Percentiles rank a stretch among this genome's conserved stretches.
phyloP scores from a whole-genome alignment of 2,113 vertebrate species.

The Oceanites oceanicus region DNA sequence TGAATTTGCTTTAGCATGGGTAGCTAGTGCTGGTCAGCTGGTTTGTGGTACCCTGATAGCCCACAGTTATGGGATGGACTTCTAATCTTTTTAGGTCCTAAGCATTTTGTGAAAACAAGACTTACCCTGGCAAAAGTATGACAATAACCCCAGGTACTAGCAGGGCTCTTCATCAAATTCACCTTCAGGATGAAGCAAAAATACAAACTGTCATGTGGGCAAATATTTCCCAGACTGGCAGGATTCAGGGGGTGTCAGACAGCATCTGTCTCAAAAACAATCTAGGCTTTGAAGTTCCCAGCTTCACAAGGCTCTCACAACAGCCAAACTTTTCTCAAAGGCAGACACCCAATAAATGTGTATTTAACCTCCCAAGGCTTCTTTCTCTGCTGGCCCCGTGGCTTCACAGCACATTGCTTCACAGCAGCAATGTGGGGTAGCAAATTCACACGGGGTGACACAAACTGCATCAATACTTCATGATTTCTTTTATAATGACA shows the following conservation, averaged over 20 bases:
- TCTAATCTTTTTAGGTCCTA: not conserved
- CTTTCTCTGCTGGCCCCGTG: not conserved
- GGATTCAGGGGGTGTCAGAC: constrained; percentile 2
- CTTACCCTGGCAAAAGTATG: not conserved
- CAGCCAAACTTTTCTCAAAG: constrained; percentile 15
- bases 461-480: constrained; percentile 33
- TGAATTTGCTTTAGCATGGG: not conserved
- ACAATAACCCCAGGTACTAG: not conserved
- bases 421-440: not conserved
- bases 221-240: constrained; percentile 4
- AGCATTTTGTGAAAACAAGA: not conserved
- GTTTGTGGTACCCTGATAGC: not conserved
- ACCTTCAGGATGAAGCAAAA: not conserved
- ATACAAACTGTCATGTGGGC: not conserved
- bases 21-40: not conserved
- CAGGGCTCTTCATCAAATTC: not conserved
- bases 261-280: constrained; percentile 24
- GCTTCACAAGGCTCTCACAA: not conserved
- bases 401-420: too few relatives aligned
- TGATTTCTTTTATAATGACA: constrained; percentile 52
- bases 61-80: not conserved
- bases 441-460: constrained; percentile 26
- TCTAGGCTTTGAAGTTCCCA: not conserved
- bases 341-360: not conserved
- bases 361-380: constrained; percentile 42